Percentiles rank a stretch among this genome's conserved stretches.
These are phyloP conservation scores for Helicorthomorpha holstii DNA, from an alignment of 1,140 invertebrate genomes.

Conservation along the genomic window DNA sequence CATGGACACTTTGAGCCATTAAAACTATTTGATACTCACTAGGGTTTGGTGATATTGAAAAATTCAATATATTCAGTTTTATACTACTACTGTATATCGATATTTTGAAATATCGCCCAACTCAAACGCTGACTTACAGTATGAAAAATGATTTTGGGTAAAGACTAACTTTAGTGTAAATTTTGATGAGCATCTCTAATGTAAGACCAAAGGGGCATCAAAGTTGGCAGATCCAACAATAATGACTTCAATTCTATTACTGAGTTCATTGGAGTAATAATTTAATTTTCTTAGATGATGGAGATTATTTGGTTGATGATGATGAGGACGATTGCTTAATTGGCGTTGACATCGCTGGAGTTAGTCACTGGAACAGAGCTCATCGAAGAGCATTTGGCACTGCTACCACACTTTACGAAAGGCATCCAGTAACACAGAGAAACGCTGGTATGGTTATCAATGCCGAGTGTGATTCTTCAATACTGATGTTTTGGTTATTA, in stretches of 20 bases:
- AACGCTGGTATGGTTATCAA: conserved; percentile 32
- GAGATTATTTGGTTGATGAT: conserved; percentile 4
- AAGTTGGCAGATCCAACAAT: too few relatives aligned
- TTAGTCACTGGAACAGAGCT: conserved; percentile 47
- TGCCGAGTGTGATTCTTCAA: too few relatives aligned
- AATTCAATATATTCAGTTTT: too few relatives aligned
- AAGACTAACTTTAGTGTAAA: conserved; percentile 1
- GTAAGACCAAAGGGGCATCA: too few relatives aligned
- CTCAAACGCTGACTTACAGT: not conserved
- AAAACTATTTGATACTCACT: too few relatives aligned
- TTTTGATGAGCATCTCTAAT: too few relatives aligned
- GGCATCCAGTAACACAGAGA: conserved; percentile 51
- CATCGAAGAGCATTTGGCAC: conserved; percentile 46
- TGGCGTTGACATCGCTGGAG: conserved; percentile 37
- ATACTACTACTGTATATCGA: too few relatives aligned
- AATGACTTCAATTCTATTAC: not conserved
- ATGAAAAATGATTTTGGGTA: conserved; percentile 2
- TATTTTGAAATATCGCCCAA: too few relatives aligned
- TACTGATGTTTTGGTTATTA: conserved; percentile 13
- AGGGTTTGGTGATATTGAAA: too few relatives aligned
- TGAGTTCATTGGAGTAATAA: not conserved
- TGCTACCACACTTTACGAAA: conserved; percentile 54
- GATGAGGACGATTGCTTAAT: conserved; percentile 4
- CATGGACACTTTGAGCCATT: too few relatives aligned
- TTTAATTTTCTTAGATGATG: conserved; percentile 1